Percentiles rank a stretch among this genome's conserved stretches.
These are phyloP conservation scores for Lycorma delicatula DNA, from an alignment of 1,140 invertebrate species.

Conservation along the genomic window DNA sequence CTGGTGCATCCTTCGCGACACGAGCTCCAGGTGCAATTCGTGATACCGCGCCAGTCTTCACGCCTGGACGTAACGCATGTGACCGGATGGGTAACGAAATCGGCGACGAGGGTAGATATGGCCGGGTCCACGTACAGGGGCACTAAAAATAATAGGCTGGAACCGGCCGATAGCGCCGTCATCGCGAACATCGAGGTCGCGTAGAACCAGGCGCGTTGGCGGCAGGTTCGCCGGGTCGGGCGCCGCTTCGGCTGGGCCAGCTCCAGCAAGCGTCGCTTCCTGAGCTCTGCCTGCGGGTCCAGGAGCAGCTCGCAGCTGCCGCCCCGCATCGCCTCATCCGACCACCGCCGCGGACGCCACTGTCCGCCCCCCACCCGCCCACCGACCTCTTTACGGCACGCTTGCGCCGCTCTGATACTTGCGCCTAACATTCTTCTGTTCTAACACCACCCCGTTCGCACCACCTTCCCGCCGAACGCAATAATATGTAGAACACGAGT, in stretches of 20 bases:
- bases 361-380: slow-evolving; percentile 29
- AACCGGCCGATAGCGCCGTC: slow-evolving; percentile 67
- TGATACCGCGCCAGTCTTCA: slow-evolving; percentile 65
- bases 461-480: no score
- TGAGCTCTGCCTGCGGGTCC: slow-evolving; percentile 59
- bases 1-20: slow-evolving; percentile 82
- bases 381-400: no score
- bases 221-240: slow-evolving; percentile 54
- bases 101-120: slow-evolving; percentile 74
- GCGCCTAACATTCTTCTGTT: no score
- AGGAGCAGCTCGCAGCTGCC: slow-evolving; percentile 77
- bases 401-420: no score
- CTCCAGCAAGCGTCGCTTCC: slow-evolving; percentile 59
- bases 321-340: slow-evolving; percentile 53
- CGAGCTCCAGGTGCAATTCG: slow-evolving; percentile 79
- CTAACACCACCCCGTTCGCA: no score
- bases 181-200: slow-evolving; percentile 67
- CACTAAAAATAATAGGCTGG: slow-evolving; percentile 74
- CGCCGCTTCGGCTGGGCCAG: slow-evolving; percentile 42
- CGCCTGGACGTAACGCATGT: slow-evolving; percentile 63
- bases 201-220: slow-evolving; percentile 67
- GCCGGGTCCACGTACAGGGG: slow-evolving; percentile 85
- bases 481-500: no score
- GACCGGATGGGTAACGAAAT: slow-evolving; percentile 69
- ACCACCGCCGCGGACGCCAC: slow-evolving; percentile 25